These are phyloP conservation scores for Indicator indicator DNA, from an alignment of 2,113 vertebrate genomes.

Conservation along the genomic window DNA sequence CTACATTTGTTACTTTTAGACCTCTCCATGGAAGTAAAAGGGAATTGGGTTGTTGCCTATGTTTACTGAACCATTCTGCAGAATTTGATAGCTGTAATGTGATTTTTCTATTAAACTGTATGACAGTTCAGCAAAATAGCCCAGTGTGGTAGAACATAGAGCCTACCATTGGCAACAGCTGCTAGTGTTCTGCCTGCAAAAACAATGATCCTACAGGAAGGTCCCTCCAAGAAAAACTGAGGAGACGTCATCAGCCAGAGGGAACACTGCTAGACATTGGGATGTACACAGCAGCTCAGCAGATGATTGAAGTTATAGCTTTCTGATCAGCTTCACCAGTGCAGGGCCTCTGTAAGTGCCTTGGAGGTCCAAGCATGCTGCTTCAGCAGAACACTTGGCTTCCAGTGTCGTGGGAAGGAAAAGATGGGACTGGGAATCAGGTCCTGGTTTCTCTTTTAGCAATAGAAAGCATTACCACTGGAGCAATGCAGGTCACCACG, in stretches of 20 bases:
- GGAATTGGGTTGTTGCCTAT: background rate
- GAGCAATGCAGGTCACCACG: background rate
- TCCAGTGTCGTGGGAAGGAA: slow-evolving; percentile 13
- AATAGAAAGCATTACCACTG: background rate
- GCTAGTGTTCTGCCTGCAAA: slow-evolving; percentile 3
- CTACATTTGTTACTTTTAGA: background rate
- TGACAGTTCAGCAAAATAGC: background rate
- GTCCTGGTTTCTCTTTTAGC: background rate
- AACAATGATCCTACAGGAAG: background rate
- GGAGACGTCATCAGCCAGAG: background rate
- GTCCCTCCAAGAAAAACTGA: slow-evolving; percentile 11
- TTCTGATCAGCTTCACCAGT: background rate
- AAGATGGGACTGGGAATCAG: background rate
- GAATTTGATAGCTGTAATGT: slow-evolving; percentile 1
- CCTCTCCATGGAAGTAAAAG: background rate
- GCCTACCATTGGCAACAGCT: background rate
- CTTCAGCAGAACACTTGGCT: background rate
- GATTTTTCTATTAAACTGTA: slow-evolving; percentile 17
- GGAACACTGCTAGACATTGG: background rate
- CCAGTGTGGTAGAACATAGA: background rate
- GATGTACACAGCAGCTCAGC: background rate
- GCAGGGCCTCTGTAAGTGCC: background rate
- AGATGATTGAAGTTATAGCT: background rate
- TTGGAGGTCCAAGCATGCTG: background rate
- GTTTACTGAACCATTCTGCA: background rate